These are phyloP conservation scores for Apeira syringaria DNA, from an alignment of 2,888 invertebrate species.

Conservation along the genomic window DNA sequence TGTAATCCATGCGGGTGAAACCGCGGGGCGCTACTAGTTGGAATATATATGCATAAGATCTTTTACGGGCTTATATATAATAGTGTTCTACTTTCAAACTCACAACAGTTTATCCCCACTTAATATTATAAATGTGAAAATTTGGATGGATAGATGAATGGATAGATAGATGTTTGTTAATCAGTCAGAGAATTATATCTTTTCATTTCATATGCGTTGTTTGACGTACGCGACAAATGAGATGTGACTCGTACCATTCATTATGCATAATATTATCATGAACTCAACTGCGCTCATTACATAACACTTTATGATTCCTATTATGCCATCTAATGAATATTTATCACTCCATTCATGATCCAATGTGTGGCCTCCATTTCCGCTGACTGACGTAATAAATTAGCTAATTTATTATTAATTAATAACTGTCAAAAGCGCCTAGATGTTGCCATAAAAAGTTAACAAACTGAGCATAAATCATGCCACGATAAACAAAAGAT, in stretches of 20 bases:
- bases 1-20: no score
- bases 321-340: conserved; percentile 18
- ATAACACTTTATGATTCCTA: conserved; percentile 7
- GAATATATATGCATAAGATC: no score
- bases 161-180: no score
- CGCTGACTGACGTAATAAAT: conserved; percentile 37
- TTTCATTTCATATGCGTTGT: no score
- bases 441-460: conserved; percentile 44
- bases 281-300: conserved; percentile 8
- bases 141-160: no score
- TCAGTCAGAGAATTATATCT: no score
- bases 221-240: background rate
- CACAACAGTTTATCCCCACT: no score
- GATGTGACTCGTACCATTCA: conserved; percentile 4
- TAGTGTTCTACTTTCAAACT: no score
- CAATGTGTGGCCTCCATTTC: conserved; percentile 17
- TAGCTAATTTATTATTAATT: conserved; percentile 42
- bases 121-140: no score
- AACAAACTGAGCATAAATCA: conserved; percentile 56
- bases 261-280: conserved; percentile 11
- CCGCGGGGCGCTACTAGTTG: no score
- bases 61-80: no score
- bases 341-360: conserved; percentile 19
- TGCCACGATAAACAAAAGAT: conserved; percentile 60
- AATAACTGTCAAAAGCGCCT: conserved; percentile 41